Base-by-base conservation (phyloP, 2,797 vertebrate species). In the Morus bassanus region DNA sequence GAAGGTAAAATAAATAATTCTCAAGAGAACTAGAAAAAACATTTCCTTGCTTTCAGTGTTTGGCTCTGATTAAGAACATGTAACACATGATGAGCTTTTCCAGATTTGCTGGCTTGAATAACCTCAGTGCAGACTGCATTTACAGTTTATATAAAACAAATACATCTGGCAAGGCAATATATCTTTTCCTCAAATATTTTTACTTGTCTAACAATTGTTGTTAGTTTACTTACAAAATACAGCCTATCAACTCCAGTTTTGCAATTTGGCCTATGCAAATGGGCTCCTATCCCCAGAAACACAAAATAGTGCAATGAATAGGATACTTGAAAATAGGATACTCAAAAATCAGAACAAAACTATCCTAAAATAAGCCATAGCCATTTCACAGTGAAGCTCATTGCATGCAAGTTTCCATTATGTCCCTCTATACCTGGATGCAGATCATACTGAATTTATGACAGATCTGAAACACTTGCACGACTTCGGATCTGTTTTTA, bases 81-180 rank as follows among this genome's bases (percentile, higher is more conserved):
- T 54, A 92, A 74, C 84, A 88, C 9, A 27, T 21, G 41, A 96
- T 89, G 82, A 96, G 68, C 85, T 56, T 51, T 88, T 95, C 93
- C 95, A 95, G 89, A 97, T 95, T 93, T 96, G 84, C 88, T 95
- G 95, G 85, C 94, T 93, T 78, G 59, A 80, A 81, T 72, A 96
- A 94, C 78, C 88, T 91, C 56, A 89, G 11, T 35, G 64, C 65
- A 93, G 54, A 75, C 64, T 89, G 69, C 39, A 94, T 86, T 87
- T 91, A 91, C 73, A 93, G 56, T 93, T 94, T 69, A 84, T 73
- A 88, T 54, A 90, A 92, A 92, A 91, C 88, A 95, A 94, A 93
- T 72, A 86, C n/a, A 94, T 91, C 85, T 95, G 85, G 92, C 82
- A 94, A 48, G 30, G 59, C 69, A 75, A 73, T 81, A 18, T 30